These are phyloP conservation scores for Anagyrus pseudococci DNA, from an alignment of 2,888 invertebrate genomes.

Conservation along the genomic window DNA sequence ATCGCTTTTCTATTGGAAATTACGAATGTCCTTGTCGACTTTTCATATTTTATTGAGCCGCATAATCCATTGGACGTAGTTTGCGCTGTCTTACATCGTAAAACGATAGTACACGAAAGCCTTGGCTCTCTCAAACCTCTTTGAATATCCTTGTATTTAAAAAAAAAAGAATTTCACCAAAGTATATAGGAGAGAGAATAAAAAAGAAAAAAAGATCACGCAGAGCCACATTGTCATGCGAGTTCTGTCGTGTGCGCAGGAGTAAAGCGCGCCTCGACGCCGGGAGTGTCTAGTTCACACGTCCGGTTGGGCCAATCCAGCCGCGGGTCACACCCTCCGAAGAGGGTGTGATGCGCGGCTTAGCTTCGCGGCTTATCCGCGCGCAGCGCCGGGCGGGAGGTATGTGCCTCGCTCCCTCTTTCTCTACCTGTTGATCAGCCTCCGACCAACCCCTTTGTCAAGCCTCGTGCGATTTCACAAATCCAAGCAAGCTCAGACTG, in stretches of 20 bases:
- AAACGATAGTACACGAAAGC: too few relatives aligned
- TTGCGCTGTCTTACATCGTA: too few relatives aligned
- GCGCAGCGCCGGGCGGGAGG: conserved; percentile 42
- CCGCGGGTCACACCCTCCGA: conserved; percentile 58
- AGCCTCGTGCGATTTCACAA: conserved; percentile 53
- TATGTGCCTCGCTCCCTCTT: too few relatives aligned
- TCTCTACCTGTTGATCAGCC: conserved; percentile 58
- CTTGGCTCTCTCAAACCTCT: too few relatives aligned
- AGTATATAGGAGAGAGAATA: too few relatives aligned
- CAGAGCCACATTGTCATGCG: conserved; percentile 4
- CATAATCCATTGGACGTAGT: too few relatives aligned
- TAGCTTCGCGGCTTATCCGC: conserved; percentile 59
- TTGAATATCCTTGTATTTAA: too few relatives aligned
- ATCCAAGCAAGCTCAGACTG: conserved; percentile 51
- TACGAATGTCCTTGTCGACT: too few relatives aligned
- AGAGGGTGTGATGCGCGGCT: conserved; percentile 55
- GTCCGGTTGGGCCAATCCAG: conserved; percentile 55
- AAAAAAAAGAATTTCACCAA: too few relatives aligned
- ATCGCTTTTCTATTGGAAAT: not conserved
- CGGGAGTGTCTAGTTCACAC: conserved; percentile 49
- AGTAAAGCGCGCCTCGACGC: conserved; percentile 20
- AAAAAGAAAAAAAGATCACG: conserved; percentile 34
- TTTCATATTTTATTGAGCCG: too few relatives aligned
- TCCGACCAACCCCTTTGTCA: conserved; percentile 54
- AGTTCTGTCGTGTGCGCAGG: conserved; percentile 46